Base-by-base conservation (phyloP, 2,113 vertebrate genomes). In the Nothobranchius furzeri region DNA sequence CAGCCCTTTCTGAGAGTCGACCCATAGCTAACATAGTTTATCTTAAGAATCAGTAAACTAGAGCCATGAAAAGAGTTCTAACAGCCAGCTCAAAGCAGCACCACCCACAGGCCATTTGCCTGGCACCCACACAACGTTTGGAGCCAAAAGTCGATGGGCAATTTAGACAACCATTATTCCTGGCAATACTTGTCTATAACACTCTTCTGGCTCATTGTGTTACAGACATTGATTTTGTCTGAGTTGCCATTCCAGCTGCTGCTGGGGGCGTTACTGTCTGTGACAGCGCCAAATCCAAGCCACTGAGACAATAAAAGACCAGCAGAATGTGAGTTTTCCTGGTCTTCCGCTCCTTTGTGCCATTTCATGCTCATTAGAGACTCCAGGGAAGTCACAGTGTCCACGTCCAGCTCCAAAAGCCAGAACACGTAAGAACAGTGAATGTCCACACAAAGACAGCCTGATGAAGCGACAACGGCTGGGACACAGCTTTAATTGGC, bases 161-260 rank as follows among this genome's bases (percentile, higher is more conserved):
- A 63, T 85, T 84, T 79, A 84, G 73, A 73, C 70, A 76, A 56
- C 58, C 12, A 75, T 84, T 75, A 78, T 76, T 47, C 73, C 66
- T 64, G 79, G 73, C 56, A 71, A 70, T 73, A 47, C 30, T 79
- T 84, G 70, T 78, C 70, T 51, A 47, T 70, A 61, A 79, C 78
- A 65, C 74, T 64, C 49, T 76, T 48, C 65, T 65, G 71, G 66
- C 62, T 70, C 64, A 37, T 60, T 75, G 79, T 59, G 73, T 68
- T 74, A 61, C 60, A 81, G 66, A 72, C 78, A 82, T 87, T 74
- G 76, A 84, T 82, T 82, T 84, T 80, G 72, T 84, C 83, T 68
- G 71, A 75, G 69, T 85, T 81, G 75, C 75, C 70, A 78, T 70
- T 76, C 60, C 64, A 57, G 14, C 55, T 37, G 25, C 73, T 78